These are phyloP conservation scores for Eriosoma lanigerum DNA, from an alignment of 1,140 invertebrate species.

Conservation along the genomic window DNA sequence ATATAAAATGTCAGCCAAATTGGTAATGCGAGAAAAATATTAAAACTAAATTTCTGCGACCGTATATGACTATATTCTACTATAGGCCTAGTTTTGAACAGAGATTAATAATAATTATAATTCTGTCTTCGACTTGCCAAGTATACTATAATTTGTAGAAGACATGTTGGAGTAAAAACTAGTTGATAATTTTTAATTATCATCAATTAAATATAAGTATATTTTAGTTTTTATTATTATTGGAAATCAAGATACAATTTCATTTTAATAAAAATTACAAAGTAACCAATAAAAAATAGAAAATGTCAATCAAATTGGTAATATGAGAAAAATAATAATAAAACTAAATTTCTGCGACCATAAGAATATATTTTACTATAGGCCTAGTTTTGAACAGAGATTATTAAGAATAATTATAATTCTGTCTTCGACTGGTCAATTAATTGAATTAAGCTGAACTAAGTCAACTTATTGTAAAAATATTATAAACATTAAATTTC, in stretches of 20 bases:
- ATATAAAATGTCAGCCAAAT: neutral
- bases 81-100: slow-evolving; percentile 37
- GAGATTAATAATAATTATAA: neutral
- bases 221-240: too few species aligned
- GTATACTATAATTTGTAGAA: neutral
- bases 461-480: too few species aligned
- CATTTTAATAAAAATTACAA: too few species aligned
- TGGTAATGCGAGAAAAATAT: slow-evolving; percentile 29
- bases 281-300: too few species aligned
- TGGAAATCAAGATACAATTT: too few species aligned
- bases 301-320: slow-evolving; percentile 32
- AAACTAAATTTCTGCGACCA: slow-evolving; percentile 11
- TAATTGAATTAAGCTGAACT: too few species aligned
- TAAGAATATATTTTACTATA: neutral
- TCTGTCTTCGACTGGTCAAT: slow-evolving; percentile 27
- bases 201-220: too few species aligned
- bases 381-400: slow-evolving; percentile 36
- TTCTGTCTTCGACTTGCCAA: slow-evolving; percentile 36
- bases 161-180: too few species aligned
- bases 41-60: slow-evolving; percentile 4
- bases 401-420: neutral
- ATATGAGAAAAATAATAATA: slow-evolving; percentile 1
- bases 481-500: too few species aligned
- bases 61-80: neutral
- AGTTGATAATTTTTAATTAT: too few species aligned